These are phyloP conservation scores for Latrodectus geometricus DNA, from an alignment of 1,140 invertebrate species.

Conservation along the genomic window DNA sequence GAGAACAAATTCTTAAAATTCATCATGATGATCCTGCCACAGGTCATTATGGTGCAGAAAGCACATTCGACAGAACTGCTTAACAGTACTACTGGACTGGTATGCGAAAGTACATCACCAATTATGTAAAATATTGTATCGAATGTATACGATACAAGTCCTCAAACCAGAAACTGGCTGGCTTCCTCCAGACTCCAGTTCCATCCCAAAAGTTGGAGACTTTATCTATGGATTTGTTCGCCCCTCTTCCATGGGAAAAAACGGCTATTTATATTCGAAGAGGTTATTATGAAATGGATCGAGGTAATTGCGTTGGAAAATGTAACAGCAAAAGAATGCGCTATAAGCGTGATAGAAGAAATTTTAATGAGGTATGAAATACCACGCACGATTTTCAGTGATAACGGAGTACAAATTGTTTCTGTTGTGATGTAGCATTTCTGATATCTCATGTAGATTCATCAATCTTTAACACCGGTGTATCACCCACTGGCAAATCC, in stretches of 20 bases:
- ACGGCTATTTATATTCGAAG: conserved; percentile 6
- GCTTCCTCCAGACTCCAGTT: not conserved
- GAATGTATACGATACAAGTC: conserved; percentile 11
- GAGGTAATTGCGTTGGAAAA: conserved; percentile 12
- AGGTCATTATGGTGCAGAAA: conserved; percentile 5
- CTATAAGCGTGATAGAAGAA: conserved; percentile 22
- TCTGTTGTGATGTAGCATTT: conserved; percentile 6
- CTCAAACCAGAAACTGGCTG: not conserved
- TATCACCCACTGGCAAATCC: conserved; percentile 8
- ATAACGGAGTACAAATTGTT: conserved; percentile 15
- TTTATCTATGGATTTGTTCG: conserved; percentile 23
- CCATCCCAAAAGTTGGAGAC: not conserved
- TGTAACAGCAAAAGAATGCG: conserved; percentile 7
- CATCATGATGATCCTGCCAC: conserved; percentile 4
- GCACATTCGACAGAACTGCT: conserved; percentile 7
- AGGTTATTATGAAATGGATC: conserved; percentile 8
- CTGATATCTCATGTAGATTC: not conserved
- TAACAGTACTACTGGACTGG: not conserved
- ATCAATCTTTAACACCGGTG: not conserved
- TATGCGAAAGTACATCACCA: conserved; percentile 3
- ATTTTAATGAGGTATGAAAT: conserved; percentile 15
- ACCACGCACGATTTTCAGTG: not conserved
- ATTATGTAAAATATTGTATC: conserved; percentile 19
- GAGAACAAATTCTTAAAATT: not conserved
- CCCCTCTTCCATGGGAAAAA: conserved; percentile 26